Evolutionary conservation across 2,888 invertebrate genomes (phyloP), one percentile per base, ranked within the genome.

Genomic region (Hemaris fuciformis): DNA sequence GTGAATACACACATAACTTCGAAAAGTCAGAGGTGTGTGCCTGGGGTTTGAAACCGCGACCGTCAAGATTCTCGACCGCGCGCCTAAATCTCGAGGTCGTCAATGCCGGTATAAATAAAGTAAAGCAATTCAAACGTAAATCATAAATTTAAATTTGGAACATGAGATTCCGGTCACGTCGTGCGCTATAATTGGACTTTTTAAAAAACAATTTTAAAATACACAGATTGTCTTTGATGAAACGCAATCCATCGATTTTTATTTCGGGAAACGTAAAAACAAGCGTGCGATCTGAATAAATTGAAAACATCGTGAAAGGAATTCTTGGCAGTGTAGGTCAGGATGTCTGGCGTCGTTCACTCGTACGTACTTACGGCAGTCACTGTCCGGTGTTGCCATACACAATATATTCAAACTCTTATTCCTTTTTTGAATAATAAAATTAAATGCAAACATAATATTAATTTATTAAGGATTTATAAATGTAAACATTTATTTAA

Each of bases 271-370:
- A 31, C 3, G 25, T 18, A 43, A 62, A 23, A 20, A n/a, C 13
- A 57, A 8, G 38, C 57, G 20, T 8, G 22, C 25, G 48, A 48
- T 25, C 7, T 25, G 15, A 27, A 48, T 48, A 48, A 53, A 53
- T 53, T 53, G 53, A 53, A 53, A 53, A 53, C 53, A 31, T 53
- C 27, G 53, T 53, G 53, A 53, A 53, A 53, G 53, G 38, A 57
- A 41, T 57, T 38, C 38, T 42, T 42, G 59, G 59, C 59, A 31
- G 43, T 45, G 45, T 59, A 59, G 59, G 59, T 59, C 59, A 43
- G 59, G 27, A 41, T 45, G 59, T 59, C 59, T 59, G 59, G 41
- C 53, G 53, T 53, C 53, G 31, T 10, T 59, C 22, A 20, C 45
- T 25, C 42, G 42, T 42, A 58, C 42, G 41, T 25, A 23, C 41